Conservation (phyloP, 2,888 invertebrate genomes). For the Xanthorhoe designata region DNA sequence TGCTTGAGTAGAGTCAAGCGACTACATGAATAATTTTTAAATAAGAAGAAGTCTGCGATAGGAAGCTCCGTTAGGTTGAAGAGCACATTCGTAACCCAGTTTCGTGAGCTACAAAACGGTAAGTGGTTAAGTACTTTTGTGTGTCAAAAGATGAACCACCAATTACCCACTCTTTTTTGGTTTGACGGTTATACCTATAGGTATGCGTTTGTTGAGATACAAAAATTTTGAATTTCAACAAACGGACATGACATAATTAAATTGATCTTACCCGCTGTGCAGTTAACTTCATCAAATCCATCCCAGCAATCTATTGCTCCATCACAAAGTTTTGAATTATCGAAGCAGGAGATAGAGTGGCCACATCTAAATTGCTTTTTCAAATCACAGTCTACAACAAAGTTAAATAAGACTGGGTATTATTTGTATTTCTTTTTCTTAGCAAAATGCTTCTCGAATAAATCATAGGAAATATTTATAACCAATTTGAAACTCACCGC, state of each 20-base stretch:
- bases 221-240: no score
- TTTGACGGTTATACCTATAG: not conserved
- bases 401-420: not conserved
- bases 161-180: conserved; percentile 10
- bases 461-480: no score
- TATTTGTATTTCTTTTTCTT: no score
- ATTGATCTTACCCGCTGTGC: conserved; percentile 84
- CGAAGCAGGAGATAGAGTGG: conserved; percentile 89
- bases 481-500: conserved; percentile 80
- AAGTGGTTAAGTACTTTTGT: conserved; percentile 50
- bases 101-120: conserved; percentile 62
- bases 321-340: conserved; percentile 89
- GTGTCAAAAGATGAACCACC: conserved; percentile 44
- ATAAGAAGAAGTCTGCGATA: conserved; percentile 54
- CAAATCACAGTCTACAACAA: conserved; percentile 86
- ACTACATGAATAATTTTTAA: conserved; percentile 44
- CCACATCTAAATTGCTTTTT: conserved; percentile 90
- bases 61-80: conserved; percentile 68
- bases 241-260: not conserved
- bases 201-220: not conserved
- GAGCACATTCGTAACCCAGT: conserved; percentile 70
- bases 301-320: conserved; percentile 92
- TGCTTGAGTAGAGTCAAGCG: conserved; percentile 3
- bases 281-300: conserved; percentile 90
- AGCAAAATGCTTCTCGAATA: no score